Evolutionary conservation across 2,113 vertebrate species (phyloP), one percentile per base, ranked within the genome.

Genomic region (Rhodinocichla rosea): DNA sequence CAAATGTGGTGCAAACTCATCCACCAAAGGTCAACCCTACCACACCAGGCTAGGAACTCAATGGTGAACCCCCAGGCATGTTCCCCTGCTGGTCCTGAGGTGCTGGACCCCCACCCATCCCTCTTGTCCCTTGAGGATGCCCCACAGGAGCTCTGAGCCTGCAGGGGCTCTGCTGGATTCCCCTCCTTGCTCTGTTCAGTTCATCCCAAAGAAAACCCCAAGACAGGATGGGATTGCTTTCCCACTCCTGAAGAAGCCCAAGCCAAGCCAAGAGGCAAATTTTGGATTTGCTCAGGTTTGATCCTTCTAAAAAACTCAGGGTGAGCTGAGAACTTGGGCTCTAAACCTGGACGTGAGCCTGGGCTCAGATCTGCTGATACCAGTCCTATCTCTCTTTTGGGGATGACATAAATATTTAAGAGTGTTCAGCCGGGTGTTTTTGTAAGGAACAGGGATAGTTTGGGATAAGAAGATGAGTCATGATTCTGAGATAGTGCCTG

Each of bases 11-110:
- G 39, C 15, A 1, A 59, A 40, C 21, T 10, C 7, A 76, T 26
- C 67, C 62, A 17, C 3, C 40, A 56, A 0, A 1, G 52, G 21
- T 56, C 68, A 74, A 8, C 39, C 33, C 68, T 23, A 30, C 28
- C 32, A 0, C 1, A 0, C 0, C 0, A 0, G 2, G 0, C 35
- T 49, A 10, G 60, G 76, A 74, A 45, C 40, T 23, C 83, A 45
- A 42, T 86, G 55, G 35, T 44, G 40, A 67, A 1, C 13, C 59
- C 47, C 9, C 4, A 11, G 17, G 4, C 11, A 0, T 14, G 23
- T 44, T 84, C 24, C 35, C 11, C 42, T 62, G 37, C 49, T 64
- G 28, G 4, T 49, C 30, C 57, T 35, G 42, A 49, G 63, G 7
- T 33, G 32, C 1, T 73, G 78, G 49, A 52, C 18, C 16, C 18